phyloP scores from a whole-genome alignment of 2,113 vertebrate species.

The Chauna torquata region DNA sequence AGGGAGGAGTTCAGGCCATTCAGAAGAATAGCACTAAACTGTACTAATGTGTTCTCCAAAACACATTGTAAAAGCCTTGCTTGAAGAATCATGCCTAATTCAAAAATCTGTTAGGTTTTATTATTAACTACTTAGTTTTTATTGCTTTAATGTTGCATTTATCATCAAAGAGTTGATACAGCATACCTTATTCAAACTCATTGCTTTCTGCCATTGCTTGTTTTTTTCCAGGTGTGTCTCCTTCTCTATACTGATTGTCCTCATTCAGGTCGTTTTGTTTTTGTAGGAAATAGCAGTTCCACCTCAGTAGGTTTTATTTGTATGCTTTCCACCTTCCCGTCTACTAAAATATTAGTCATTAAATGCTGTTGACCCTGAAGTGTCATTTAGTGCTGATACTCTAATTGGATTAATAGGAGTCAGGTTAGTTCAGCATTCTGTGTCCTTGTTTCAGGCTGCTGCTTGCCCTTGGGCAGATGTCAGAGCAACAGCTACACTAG shows the following conservation, averaged over 20 bases:
- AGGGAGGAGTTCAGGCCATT: background rate
- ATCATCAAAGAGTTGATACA: background rate
- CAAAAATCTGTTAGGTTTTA: background rate
- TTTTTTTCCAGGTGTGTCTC: background rate
- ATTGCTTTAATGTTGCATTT: background rate
- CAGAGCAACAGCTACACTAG: background rate
- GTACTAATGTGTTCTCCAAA: background rate
- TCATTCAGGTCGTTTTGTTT: background rate
- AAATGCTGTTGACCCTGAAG: background rate
- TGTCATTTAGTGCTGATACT: background rate
- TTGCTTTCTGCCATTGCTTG: background rate
- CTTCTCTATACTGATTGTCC: background rate
- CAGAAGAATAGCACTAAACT: background rate
- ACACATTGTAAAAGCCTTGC: background rate
- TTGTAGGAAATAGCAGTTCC: background rate
- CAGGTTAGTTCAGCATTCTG: background rate
- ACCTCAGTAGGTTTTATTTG: background rate
- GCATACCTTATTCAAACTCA: accelerated
- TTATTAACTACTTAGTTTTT: background rate
- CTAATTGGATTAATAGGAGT: background rate
- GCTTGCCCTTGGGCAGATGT: background rate
- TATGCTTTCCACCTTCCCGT: background rate
- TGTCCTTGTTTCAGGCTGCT: background rate
- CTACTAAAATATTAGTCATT: background rate
- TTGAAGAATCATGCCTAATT: background rate